Conservation (phyloP, 2,888 invertebrate genomes). For the Trissonchulus latispiculum region DNA sequence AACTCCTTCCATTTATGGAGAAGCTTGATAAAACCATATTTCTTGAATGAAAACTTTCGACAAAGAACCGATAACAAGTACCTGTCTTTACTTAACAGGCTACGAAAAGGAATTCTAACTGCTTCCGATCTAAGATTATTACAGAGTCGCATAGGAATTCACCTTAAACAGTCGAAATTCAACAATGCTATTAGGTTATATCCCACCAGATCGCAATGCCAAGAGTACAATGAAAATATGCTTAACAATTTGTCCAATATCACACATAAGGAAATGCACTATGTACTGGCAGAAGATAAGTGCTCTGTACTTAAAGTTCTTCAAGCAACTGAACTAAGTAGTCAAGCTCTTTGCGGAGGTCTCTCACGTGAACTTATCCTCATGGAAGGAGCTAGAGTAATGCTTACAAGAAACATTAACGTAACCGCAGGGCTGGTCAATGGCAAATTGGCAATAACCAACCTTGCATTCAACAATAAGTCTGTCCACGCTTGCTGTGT, state of each 20-base stretch:
- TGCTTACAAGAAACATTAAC: not conserved
- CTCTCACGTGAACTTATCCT: not conserved
- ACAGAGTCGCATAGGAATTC: conserved; percentile 1
- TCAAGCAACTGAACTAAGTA: not conserved
- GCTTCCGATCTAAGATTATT: not conserved
- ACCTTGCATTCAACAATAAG: no score
- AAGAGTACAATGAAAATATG: not conserved
- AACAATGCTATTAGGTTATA: conserved; percentile 1
- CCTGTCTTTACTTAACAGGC: not conserved
- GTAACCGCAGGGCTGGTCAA: not conserved
- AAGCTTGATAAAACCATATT: not conserved
- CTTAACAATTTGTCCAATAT: not conserved
- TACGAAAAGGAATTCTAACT: not conserved
- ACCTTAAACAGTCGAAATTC: not conserved
- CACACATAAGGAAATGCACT: not conserved
- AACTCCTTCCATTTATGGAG: conserved; percentile 3
- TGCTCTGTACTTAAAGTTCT: not conserved
- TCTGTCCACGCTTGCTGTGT: not conserved
- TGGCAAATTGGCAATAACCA: not conserved
- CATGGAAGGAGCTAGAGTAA: not conserved
- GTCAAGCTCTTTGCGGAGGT: not conserved
- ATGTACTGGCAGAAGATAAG: not conserved
- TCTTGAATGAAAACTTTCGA: not conserved
- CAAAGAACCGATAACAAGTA: not conserved
- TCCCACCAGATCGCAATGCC: conserved; percentile 3